These are phyloP conservation scores for Reticulitermes lucifugus DNA, from an alignment of 2,888 invertebrate genomes.

Conservation along the genomic window DNA sequence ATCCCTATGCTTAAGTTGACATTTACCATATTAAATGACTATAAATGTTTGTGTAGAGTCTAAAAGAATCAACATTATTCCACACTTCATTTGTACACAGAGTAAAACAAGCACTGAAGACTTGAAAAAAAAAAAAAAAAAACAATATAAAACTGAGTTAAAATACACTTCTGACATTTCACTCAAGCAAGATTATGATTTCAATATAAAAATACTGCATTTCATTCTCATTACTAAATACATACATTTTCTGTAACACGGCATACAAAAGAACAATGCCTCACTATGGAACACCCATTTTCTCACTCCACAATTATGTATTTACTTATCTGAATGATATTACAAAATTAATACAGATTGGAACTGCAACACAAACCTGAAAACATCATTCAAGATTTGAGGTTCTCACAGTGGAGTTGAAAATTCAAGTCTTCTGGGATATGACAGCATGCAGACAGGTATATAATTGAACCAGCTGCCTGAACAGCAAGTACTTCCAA, in stretches of 20 bases:
- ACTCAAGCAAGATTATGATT: neutral
- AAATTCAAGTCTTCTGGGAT: too few species aligned
- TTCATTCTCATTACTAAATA: neutral
- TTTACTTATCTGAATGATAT: neutral
- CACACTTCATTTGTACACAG: neutral
- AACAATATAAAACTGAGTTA: neutral
- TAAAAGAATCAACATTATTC: conserved; percentile 6
- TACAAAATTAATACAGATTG: neutral
- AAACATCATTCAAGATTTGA: too few species aligned
- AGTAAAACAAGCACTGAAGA: neutral
- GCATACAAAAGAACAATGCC: neutral
- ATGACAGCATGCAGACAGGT: too few species aligned
- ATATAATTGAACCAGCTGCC: too few species aligned
- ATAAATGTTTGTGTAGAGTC: neutral
- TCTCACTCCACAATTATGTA: neutral
- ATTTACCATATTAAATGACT: neutral
- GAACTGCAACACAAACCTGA: neutral
- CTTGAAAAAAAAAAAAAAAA: neutral
- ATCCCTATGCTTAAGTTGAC: neutral
- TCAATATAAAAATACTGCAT: neutral
- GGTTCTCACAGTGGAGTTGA: too few species aligned
- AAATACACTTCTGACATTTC: neutral
- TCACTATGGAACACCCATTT: neutral
- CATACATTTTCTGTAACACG: neutral
- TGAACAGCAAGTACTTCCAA: too few species aligned